Evolutionary conservation across 2,888 invertebrate genomes (phyloP).

Genomic region (Metallyticus violacea): DNA sequence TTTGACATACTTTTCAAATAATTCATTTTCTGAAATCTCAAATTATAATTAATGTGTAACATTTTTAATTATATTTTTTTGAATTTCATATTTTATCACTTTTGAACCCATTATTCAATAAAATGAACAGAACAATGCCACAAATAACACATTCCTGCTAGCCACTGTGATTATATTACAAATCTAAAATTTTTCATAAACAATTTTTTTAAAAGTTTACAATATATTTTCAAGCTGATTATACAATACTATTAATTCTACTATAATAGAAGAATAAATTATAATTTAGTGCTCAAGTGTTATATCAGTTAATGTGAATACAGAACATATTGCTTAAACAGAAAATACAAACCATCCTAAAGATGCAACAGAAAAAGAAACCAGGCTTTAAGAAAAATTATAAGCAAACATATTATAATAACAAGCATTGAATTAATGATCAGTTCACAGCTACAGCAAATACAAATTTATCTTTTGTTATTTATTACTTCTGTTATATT

Average conservation of each 20-base stretch:
- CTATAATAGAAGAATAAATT: neutral
- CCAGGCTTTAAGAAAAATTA: neutral
- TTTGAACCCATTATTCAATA: no score
- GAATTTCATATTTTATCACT: no score
- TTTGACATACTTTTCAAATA: no score
- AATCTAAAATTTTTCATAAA: neutral
- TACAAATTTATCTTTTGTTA: neutral
- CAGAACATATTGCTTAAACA: neutral
- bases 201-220: neutral
- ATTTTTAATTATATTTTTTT: no score
- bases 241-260: neutral
- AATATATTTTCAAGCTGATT: neutral
- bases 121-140: no score
- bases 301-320: neutral
- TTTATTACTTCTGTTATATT: neutral
- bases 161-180: no score
- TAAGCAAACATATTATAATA: neutral
- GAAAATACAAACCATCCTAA: constrained; percentile 24
- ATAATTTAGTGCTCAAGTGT: neutral
- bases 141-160: no score
- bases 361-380: constrained; percentile 21
- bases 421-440: neutral
- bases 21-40: no score
- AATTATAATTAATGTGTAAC: no score
- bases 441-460: neutral